phyloP scores from a whole-genome alignment of 2,113 vertebrate species.

The Turdus rufiventris region DNA sequence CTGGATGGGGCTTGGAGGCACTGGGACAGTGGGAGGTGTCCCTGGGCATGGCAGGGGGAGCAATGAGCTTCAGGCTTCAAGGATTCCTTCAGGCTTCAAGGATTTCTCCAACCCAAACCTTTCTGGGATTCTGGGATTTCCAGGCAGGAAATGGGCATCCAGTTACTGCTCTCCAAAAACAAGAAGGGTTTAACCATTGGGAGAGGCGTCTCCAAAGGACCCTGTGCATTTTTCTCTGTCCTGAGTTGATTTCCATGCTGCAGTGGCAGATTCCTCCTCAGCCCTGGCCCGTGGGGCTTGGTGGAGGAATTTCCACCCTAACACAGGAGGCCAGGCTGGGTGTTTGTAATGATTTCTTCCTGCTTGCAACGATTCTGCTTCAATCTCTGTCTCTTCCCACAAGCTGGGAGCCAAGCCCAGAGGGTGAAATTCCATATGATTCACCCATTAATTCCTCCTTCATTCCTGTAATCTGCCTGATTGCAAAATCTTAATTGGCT shows the following conservation, averaged over 20 bases:
- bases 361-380: neutral
- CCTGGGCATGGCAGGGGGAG: neutral
- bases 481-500: neutral
- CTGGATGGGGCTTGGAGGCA: neutral
- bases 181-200: neutral
- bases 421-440: neutral
- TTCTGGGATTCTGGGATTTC: neutral
- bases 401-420: neutral
- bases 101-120: neutral
- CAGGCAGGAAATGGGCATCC: neutral
- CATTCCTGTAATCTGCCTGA: neutral
- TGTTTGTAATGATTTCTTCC: neutral
- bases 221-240: neutral
- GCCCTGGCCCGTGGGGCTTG: neutral
- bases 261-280: neutral
- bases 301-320: neutral
- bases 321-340: neutral
- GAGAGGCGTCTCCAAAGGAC: neutral
- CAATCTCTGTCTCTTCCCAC: neutral
- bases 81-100: too few relatives aligned
- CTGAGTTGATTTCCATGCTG: rapidly evolving
- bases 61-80: neutral
- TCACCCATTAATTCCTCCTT: neutral
- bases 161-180: neutral
- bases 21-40: neutral